Conservation (phyloP, 1,140 invertebrate species). For the Leucophenga varia region DNA sequence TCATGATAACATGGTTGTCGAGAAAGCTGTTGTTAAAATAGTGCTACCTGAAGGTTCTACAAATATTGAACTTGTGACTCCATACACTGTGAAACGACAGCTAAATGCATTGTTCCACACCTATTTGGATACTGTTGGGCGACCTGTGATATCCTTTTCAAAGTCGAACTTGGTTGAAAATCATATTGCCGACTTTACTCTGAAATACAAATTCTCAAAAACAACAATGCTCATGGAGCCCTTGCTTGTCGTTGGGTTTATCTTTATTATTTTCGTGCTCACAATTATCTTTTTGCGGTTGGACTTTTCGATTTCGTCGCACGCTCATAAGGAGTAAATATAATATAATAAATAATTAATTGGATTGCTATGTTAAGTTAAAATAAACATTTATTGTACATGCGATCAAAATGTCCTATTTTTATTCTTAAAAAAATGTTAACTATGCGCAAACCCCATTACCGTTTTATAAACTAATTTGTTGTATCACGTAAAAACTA, state of each 20-base stretch:
- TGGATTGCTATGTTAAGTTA: too few relatives aligned
- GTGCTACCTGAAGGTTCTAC: conserved; percentile 92
- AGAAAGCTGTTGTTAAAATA: conserved; percentile 86
- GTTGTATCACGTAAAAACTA: too few relatives aligned
- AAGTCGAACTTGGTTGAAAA: conserved; percentile 93
- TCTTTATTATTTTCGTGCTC: conserved; percentile 87
- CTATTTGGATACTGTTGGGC: conserved; percentile 92
- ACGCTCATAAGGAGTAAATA: conserved; percentile 58
- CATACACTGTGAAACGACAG: conserved; percentile 76
- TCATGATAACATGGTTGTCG: conserved; percentile 95
- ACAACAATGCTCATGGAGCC: conserved; percentile 89
- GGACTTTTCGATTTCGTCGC: conserved; percentile 84
- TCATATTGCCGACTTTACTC: conserved; percentile 90
- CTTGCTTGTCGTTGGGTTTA: conserved; percentile 80
- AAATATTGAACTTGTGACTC: conserved; percentile 79
- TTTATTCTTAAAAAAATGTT: too few relatives aligned
- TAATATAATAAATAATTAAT: not conserved
- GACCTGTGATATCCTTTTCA: conserved; percentile 82
- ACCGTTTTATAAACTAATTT: too few relatives aligned
- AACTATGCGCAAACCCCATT: too few relatives aligned
- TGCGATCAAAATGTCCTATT: too few relatives aligned
- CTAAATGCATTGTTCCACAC: conserved; percentile 83
- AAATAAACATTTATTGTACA: too few relatives aligned
- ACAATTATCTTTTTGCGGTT: conserved; percentile 93
- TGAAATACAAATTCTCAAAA: conserved; percentile 88